Evolutionary conservation across 2,113 vertebrate genomes (phyloP).

Genomic region (Charina bottae): DNA sequence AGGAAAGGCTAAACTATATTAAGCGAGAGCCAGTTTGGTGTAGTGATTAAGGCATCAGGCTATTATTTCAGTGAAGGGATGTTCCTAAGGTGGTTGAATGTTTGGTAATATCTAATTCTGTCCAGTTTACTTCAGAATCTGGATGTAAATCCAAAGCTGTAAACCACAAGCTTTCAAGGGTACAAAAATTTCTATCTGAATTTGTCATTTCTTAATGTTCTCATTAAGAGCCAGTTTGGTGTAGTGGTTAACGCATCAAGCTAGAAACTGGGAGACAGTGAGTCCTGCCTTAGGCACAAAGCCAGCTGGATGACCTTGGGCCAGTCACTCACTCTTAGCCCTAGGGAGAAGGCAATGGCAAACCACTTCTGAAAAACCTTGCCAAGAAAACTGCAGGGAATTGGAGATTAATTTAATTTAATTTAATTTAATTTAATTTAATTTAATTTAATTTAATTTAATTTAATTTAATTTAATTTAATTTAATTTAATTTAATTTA

Average conservation of each 20-base stretch:
- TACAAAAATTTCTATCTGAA: background rate
- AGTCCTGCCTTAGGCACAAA: too few relatives aligned
- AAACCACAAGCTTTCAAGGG: background rate
- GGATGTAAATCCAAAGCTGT: background rate
- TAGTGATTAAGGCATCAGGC: too few relatives aligned
- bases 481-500: background rate
- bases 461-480: too few relatives aligned
- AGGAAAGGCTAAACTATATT: background rate
- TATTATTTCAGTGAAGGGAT: background rate
- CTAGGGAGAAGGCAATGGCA: too few relatives aligned
- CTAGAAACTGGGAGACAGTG: too few relatives aligned
- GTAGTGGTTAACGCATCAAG: too few relatives aligned
- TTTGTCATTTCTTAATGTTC: background rate
- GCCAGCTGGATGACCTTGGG: too few relatives aligned
- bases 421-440: too few relatives aligned
- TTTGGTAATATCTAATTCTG: background rate
- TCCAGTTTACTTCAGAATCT: background rate
- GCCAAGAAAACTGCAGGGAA: too few relatives aligned
- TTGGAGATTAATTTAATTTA: too few relatives aligned
- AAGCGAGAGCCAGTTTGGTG: background rate
- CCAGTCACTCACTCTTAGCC: too few relatives aligned
- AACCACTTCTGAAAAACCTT: too few relatives aligned
- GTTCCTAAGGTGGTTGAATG: background rate
- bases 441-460: background rate
- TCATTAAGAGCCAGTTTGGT: background rate